Conservation (phyloP, 2,888 invertebrate species). For the Pocota personata region DNA sequence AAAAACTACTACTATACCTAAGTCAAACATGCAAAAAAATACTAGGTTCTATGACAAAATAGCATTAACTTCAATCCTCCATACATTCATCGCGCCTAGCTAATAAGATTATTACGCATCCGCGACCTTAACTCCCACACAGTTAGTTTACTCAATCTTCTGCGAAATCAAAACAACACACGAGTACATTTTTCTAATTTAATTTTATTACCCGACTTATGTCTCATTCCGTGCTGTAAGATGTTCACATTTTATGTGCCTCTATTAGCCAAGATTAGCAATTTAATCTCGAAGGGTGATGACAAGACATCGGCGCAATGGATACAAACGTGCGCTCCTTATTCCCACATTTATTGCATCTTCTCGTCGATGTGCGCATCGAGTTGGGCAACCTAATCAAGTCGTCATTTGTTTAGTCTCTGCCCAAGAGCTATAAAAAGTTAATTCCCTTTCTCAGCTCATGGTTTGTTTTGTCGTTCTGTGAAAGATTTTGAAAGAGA, state of each 20-base stretch:
- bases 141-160: constrained; percentile 6
- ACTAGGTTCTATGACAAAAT: neutral
- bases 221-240: constrained; percentile 27
- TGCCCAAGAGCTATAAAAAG: constrained; percentile 45
- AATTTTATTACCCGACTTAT: constrained; percentile 62
- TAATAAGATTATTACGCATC: constrained; percentile 52
- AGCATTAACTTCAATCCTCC: constrained; percentile 25
- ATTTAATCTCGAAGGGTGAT: constrained; percentile 53
- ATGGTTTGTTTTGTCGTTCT: neutral
- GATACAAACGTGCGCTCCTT: constrained; percentile 17
- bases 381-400: constrained; percentile 33
- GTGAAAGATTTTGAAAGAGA: neutral
- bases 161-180: constrained; percentile 4
- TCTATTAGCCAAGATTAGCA: constrained; percentile 60
- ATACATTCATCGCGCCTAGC: neutral
- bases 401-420: constrained; percentile 54
- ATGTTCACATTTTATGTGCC: constrained; percentile 20
- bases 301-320: constrained; percentile 31
- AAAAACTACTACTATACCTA: too few relatives aligned
- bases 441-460: constrained; percentile 3
- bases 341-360: constrained; percentile 11
- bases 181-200: constrained; percentile 1
- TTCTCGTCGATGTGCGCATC: neutral
- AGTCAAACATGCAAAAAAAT: neutral
- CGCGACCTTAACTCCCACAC: constrained; percentile 40